Evolutionary conservation across 1,140 invertebrate genomes (phyloP), one percentile per base, ranked within the genome.

Genomic region (Bursaphelenchus mucronatus): DNA sequence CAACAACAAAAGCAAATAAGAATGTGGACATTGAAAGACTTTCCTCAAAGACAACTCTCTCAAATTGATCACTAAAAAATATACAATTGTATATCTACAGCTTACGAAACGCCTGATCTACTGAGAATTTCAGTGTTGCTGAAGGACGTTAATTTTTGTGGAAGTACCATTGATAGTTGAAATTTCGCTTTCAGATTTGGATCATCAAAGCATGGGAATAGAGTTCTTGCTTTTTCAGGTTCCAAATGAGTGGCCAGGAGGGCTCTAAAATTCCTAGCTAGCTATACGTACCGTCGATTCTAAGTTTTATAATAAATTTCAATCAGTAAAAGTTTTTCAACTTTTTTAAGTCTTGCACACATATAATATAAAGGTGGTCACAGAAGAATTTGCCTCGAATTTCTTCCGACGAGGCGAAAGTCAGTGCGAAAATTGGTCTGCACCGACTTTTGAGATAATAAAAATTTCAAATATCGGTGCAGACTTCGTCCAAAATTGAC

Each of bases 161-260:
- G 49, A 50, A 17, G 19, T 17, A 50, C 19, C 5, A 50, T 17
- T 30, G 49, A 17, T 50, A 50, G 49, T 30, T 50, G 49, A 50
- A 50, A 50, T 30, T 17, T 30, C 5, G 49, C 49, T 30, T 50
- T 50, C 15, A 50, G 5, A 30, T 30, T 50, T 1, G 49, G 49
- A 15, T 50, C 49, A 5, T 50, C 49, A 30, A 50, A 50, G 49
- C 49, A 50, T 17, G 49, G 49, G 19, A 50, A 50, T 1, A 50
- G 1, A 30, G 49, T 5, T 50, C 49, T 17, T 50, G 49, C 49
- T 5, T 50, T 50, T 17, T 30, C 19, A 15, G 49, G 15, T 5
- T 50, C 49, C 49, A 50, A 30, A 30, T 50, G 49, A 50, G 49
- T 50, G 15, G 19, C 49, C 15, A 50, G 15, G 15, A 50, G 49